Percentiles rank a stretch among this genome's conserved stretches.
These are phyloP conservation scores for Apistogramma diplotaenia DNA, from an alignment of 2,113 vertebrate genomes.

Conservation along the genomic window DNA sequence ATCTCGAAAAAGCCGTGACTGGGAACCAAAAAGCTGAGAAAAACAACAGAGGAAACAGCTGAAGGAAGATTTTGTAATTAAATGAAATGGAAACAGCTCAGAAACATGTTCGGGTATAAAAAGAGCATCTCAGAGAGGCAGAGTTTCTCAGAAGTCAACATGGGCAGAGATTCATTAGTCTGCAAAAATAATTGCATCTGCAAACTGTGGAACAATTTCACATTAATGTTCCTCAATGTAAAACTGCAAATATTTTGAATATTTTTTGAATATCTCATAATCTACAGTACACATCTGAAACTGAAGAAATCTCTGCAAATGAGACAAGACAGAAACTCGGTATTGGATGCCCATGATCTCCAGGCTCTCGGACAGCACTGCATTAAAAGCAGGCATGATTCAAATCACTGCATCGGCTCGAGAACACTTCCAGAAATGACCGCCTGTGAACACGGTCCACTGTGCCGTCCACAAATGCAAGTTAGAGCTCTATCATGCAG, in stretches of 20 bases:
- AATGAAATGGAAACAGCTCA: rapidly evolving
- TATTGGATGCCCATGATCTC: too few relatives aligned
- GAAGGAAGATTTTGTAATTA: neutral
- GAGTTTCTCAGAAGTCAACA: neutral
- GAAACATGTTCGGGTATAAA: neutral
- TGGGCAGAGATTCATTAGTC: neutral
- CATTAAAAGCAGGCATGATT: neutral
- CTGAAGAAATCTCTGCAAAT: neutral
- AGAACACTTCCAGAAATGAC: neutral
- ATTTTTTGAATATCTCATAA: neutral
- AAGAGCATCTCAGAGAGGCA: neutral
- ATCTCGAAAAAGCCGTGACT: too few relatives aligned
- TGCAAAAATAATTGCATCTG: neutral
- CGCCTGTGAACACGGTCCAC: neutral
- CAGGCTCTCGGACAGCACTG: neutral
- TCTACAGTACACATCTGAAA: neutral
- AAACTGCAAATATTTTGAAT: neutral
- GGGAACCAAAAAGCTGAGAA: too few relatives aligned
- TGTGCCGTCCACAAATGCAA: neutral
- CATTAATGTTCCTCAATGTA: neutral
- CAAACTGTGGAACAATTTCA: rapidly evolving
- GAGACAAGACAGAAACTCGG: neutral
- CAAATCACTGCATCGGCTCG: neutral
- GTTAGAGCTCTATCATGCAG: neutral
- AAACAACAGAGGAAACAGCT: too few relatives aligned